phyloP scores from a whole-genome alignment of 2,888 invertebrate species.

The Odiellus spinosus region DNA sequence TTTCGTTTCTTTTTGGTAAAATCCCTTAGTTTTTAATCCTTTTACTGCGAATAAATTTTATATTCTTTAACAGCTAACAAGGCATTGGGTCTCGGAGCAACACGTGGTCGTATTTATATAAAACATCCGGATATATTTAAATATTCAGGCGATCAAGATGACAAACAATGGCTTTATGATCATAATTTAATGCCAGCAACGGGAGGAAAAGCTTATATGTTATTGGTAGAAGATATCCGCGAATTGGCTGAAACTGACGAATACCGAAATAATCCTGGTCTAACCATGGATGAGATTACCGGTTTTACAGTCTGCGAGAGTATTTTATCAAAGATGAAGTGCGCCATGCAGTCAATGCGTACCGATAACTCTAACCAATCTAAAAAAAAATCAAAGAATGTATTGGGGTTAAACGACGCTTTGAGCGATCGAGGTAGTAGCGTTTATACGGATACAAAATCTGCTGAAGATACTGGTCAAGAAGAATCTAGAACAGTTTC shows the following conservation, averaged over 20 bases:
- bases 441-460: constrained; percentile 5
- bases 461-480: constrained; percentile 13
- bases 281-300: constrained; percentile 41
- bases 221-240: constrained; percentile 59
- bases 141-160: constrained; percentile 61
- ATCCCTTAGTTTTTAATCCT: too few relatives aligned
- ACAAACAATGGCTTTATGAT: constrained; percentile 62
- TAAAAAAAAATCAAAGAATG: constrained; percentile 16
- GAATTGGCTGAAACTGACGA: constrained; percentile 56
- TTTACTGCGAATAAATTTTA: too few relatives aligned
- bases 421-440: constrained; percentile 1
- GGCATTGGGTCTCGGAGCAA: constrained; percentile 55
- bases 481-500: constrained; percentile 13
- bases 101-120: constrained; percentile 54
- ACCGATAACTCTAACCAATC: constrained; percentile 23
- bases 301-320: constrained; percentile 59
- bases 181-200: constrained; percentile 59
- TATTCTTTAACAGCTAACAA: constrained; percentile 27
- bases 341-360: constrained; percentile 39
- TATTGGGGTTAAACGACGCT: constrained; percentile 18
- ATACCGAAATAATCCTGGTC: constrained; percentile 33
- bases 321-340: constrained; percentile 55
- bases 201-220: constrained; percentile 60
- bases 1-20: too few relatives aligned
- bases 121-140: constrained; percentile 55